A percentile compares a stretch with the other conserved stretches of the same genome.
Conservation (phyloP, 2,888 invertebrate genomes). For the Arrhopalites spinosus region DNA sequence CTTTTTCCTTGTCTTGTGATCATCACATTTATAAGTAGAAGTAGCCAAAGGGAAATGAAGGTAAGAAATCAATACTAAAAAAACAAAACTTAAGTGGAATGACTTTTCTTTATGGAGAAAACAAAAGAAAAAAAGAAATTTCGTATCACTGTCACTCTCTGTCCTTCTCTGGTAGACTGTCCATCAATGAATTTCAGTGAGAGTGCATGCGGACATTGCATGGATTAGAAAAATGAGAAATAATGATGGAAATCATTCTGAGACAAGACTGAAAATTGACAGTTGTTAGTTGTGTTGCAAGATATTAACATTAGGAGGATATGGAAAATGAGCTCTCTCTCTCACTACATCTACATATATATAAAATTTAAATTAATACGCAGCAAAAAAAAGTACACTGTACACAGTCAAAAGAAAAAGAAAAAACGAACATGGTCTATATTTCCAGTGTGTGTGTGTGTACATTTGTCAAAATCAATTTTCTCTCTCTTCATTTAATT, state of each 20-base stretch:
- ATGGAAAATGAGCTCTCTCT: no score
- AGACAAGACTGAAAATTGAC: slow-evolving; percentile 16
- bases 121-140: no score
- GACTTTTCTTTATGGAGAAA: not conserved
- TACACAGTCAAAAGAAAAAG: not conserved
- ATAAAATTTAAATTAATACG: no score
- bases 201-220: not conserved
- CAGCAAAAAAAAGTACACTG: no score
- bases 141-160: no score
- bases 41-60: no score
- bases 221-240: not conserved
- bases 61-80: no score
- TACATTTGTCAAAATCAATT: slow-evolving; percentile 31
- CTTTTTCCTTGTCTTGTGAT: not conserved
- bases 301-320: slow-evolving; percentile 13
- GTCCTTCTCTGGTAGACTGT: not conserved
- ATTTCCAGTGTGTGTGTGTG: not conserved
- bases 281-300: slow-evolving; percentile 22
- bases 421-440: not conserved
- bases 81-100: not conserved
- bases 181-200: not conserved
- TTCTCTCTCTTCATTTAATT: slow-evolving; percentile 22
- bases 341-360: no score
- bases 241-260: slow-evolving; percentile 18
- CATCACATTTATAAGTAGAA: no score